Conservation (phyloP, 2,113 vertebrate species). For the Ochotona princeps region DNA sequence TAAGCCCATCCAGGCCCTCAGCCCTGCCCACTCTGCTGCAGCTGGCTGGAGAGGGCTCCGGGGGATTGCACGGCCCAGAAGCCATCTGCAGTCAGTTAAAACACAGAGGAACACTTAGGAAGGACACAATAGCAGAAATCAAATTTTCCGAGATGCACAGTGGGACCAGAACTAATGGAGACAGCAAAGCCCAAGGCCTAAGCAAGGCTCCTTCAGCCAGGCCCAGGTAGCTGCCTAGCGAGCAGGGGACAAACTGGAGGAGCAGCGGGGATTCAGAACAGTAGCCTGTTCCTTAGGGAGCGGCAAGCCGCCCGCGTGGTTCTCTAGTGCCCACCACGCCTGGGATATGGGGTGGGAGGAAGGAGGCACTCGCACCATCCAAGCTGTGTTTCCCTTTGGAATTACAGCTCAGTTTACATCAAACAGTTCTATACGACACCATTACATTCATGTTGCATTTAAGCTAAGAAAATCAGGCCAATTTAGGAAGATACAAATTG, state of each 20-base stretch:
- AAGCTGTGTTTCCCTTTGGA: background rate
- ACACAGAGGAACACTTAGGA: background rate
- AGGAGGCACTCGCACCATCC: background rate
- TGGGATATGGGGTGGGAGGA: too few species aligned
- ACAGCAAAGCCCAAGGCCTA: too few species aligned
- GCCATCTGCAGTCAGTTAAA: background rate
- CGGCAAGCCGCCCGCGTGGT: accelerated
- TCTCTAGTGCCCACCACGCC: background rate
- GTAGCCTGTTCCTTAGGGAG: too few species aligned
- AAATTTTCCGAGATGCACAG: background rate
- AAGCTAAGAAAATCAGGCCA: background rate
- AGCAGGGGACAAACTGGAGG: too few species aligned
- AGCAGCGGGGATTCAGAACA: too few species aligned
- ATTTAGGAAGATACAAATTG: background rate
- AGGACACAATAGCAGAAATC: background rate
- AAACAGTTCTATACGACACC: background rate
- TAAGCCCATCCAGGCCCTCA: accelerated
- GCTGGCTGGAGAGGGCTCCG: background rate
- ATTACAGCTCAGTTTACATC: background rate
- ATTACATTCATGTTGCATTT: background rate
- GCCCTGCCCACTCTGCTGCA: background rate
- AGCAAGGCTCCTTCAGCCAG: background rate
- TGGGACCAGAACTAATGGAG: background rate
- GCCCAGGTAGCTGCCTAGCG: background rate
- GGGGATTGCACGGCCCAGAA: background rate